phyloP scores from a whole-genome alignment of 2,113 vertebrate genomes.

The Dicentrarchus labrax region DNA sequence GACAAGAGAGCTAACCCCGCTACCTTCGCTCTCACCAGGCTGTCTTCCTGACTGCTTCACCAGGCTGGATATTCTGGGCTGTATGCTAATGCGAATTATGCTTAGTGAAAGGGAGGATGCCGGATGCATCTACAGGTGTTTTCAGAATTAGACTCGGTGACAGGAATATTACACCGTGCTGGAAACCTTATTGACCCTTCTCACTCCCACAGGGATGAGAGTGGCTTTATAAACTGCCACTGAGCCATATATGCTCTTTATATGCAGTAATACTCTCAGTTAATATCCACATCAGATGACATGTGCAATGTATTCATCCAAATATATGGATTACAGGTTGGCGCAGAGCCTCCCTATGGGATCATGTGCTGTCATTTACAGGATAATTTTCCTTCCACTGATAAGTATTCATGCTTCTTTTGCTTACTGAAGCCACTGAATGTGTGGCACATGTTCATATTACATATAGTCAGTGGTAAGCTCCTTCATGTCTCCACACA shows the following conservation, averaged over 20 bases:
- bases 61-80: conserved; percentile 59
- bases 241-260: conserved; percentile 47
- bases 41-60: conserved; percentile 66
- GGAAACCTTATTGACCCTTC: conserved; percentile 66
- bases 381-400: conserved; percentile 20
- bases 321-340: conserved; percentile 56
- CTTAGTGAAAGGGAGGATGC: conserved; percentile 56
- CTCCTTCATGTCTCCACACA: not conserved
- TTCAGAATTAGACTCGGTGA: conserved; percentile 56
- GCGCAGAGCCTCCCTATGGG: conserved; percentile 20
- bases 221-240: conserved; percentile 46
- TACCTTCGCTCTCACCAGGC: conserved; percentile 65
- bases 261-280: conserved; percentile 38
- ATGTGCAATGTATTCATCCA: conserved; percentile 28
- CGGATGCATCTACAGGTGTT: conserved; percentile 70
- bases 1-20: conserved; percentile 75
- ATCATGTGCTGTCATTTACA: conserved; percentile 50
- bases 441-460: conserved; percentile 14
- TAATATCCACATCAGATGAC: conserved; percentile 60
- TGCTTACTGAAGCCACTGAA: conserved; percentile 19
- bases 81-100: conserved; percentile 73
- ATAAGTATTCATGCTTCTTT: conserved; percentile 19
- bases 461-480: conserved; percentile 11
- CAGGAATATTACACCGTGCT: conserved; percentile 57
- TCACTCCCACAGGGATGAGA: conserved; percentile 44